Evolutionary conservation across 2,888 invertebrate genomes (phyloP).

Genomic region (Drosophila lutescens): DNA sequence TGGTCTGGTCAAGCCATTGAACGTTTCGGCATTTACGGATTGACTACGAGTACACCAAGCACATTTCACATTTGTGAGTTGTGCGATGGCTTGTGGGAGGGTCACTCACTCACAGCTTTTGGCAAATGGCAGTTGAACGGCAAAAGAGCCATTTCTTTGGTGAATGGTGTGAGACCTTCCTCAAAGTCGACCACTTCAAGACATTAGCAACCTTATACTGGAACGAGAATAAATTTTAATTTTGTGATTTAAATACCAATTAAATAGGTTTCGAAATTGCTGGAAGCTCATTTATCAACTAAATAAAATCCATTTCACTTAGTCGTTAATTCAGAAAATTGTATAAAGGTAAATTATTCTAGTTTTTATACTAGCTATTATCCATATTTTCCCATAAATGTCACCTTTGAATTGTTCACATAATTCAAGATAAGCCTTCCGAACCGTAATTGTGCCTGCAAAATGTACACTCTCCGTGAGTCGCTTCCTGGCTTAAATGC

Average conservation of each 20-base stretch:
- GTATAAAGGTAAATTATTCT: too few species aligned
- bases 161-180: background rate
- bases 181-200: slow-evolving; percentile 8
- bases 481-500: slow-evolving; percentile 23
- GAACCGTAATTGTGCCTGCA: background rate
- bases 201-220: background rate
- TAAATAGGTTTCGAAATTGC: background rate
- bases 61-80: slow-evolving; percentile 35
- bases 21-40: slow-evolving; percentile 48
- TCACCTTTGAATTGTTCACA: background rate
- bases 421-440: slow-evolving; percentile 4
- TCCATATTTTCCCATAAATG: background rate
- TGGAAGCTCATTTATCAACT: too few species aligned
- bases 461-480: background rate
- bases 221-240: too few species aligned
- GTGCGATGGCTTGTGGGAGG: slow-evolving; percentile 33
- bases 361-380: too few species aligned
- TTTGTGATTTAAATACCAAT: too few species aligned
- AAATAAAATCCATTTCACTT: background rate
- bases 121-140: slow-evolving; percentile 7
- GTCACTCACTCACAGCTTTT: background rate
- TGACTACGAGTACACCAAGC: slow-evolving; percentile 12
- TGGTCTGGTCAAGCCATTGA: slow-evolving; percentile 26
- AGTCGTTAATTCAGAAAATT: background rate
- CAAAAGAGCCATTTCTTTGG: background rate